Percentiles rank a stretch among this genome's conserved stretches.
Evolutionary conservation across 2,113 vertebrate genomes (phyloP).

Genomic region (Crypturellus undulatus): DNA sequence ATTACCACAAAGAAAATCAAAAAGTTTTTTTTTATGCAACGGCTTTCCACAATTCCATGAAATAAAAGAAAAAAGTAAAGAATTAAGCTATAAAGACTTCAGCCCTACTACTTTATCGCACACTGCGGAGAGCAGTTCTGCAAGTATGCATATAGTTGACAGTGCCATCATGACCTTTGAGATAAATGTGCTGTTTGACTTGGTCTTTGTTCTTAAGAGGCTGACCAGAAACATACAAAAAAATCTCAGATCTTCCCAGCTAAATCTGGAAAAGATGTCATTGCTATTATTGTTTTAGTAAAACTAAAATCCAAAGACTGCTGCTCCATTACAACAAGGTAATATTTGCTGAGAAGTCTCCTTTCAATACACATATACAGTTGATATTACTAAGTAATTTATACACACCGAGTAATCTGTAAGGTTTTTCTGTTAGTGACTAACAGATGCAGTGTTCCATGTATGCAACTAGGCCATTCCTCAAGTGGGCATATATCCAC

Average conservation of each 20-base stretch:
- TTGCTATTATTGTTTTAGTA: neutral
- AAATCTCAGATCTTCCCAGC: neutral
- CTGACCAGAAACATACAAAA: neutral
- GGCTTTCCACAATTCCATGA: neutral
- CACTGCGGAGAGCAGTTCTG: neutral
- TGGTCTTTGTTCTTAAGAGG: neutral
- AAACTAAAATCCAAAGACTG: neutral
- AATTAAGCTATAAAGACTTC: neutral
- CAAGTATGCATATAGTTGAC: neutral
- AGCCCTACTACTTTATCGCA: no score
- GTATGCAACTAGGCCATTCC: neutral
- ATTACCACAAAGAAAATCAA: neutral
- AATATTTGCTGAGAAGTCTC: neutral
- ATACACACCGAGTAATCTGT: neutral
- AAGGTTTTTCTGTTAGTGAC: neutral
- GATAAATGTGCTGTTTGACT: neutral
- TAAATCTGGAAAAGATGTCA: neutral
- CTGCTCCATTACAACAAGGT: no score
- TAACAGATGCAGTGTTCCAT: neutral
- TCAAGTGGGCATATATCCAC: neutral
- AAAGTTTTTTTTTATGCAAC: neutral
- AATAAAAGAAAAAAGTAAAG: neutral
- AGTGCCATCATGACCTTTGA: neutral
- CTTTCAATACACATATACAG: neutral
- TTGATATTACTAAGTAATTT: neutral